A percentile compares a stretch with the other conserved stretches of the same genome.
Conservation (phyloP, 2,888 invertebrate species). For the Mamestra brassicae region DNA sequence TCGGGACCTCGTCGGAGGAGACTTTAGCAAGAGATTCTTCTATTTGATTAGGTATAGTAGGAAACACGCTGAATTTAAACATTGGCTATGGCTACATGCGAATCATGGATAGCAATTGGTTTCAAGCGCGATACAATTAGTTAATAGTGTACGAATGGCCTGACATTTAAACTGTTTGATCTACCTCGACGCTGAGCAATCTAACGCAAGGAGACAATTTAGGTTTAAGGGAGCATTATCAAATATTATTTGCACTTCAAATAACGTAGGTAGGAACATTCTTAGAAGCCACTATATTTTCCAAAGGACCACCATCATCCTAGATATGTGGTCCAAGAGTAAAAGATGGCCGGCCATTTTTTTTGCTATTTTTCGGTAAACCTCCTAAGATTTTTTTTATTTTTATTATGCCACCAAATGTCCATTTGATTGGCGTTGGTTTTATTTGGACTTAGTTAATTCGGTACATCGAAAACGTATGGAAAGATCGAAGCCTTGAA, state of each 20-base stretch:
- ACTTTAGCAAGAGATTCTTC: conserved; percentile 52
- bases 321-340: no score
- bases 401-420: no score
- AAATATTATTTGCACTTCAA: conserved; percentile 58
- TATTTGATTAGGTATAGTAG: conserved; percentile 56
- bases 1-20: conserved; percentile 46
- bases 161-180: conserved; percentile 52
- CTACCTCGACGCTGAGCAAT: conserved; percentile 64
- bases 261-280: conserved; percentile 23
- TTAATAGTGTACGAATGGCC: conserved; percentile 55
- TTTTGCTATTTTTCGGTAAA: neutral
- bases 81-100: conserved; percentile 34
- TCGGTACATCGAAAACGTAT: neutral
- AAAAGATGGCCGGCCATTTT: neutral
- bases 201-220: conserved; percentile 52
- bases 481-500: no score
- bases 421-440: neutral
- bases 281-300: conserved; percentile 25
- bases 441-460: neutral
- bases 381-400: neutral
- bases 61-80: conserved; percentile 42
- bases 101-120: conserved; percentile 34
- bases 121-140: conserved; percentile 46
- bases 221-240: conserved; percentile 43
- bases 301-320: neutral